Evolutionary conservation across 2,113 vertebrate species (phyloP).

Genomic region (Cyanoderma ruficeps): DNA sequence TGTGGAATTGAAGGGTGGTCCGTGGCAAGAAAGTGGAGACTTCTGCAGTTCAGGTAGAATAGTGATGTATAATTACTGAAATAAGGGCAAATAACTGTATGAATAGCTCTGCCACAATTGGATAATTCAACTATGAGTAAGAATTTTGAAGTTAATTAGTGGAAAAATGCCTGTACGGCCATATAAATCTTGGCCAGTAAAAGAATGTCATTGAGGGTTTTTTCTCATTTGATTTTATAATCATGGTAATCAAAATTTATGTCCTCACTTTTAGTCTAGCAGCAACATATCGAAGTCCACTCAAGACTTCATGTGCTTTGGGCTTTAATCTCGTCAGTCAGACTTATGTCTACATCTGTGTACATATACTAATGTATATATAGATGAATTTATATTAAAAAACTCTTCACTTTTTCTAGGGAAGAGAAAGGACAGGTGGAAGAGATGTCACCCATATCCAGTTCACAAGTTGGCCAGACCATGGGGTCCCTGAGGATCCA

Average conservation of each 20-base stretch:
- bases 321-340: neutral
- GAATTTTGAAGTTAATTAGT: neutral
- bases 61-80: neutral
- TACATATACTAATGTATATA: too few relatives aligned
- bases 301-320: neutral
- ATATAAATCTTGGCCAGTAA: neutral
- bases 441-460: constrained; percentile 95
- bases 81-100: neutral
- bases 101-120: neutral
- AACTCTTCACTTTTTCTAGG: constrained; percentile 65
- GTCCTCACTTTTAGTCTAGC: neutral
- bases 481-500: constrained; percentile 91
- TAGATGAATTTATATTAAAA: neutral
- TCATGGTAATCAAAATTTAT: neutral
- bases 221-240: neutral
- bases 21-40: neutral
- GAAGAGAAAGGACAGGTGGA: constrained; percentile 82
- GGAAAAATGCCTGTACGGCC: neutral
- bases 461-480: constrained; percentile 97
- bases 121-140: neutral
- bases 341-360: too few relatives aligned
- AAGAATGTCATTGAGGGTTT: neutral
- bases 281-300: neutral
- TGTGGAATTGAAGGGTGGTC: neutral
- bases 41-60: neutral